These are phyloP conservation scores for Atta colombica DNA, from an alignment of 1,140 invertebrate species.

Conservation along the genomic window DNA sequence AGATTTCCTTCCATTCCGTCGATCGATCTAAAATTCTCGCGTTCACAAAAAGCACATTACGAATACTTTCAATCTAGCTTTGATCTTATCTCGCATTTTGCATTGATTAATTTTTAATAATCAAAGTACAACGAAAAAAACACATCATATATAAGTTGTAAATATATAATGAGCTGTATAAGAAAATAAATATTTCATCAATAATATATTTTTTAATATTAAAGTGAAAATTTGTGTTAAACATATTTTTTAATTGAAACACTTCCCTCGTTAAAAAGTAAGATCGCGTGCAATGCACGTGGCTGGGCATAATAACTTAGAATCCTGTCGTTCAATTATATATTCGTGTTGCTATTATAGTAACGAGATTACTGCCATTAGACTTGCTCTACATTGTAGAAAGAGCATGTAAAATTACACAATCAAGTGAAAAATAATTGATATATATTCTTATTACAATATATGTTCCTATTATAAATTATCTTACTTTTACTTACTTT, in stretches of 20 bases:
- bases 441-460: not conserved
- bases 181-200: not conserved
- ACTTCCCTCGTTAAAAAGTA: not conserved
- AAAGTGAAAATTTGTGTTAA: too few species aligned
- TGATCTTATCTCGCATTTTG: not conserved
- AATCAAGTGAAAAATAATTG: not conserved
- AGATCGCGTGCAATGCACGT: not conserved
- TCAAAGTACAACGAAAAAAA: conserved; percentile 5
- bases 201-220: not conserved
- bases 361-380: not conserved
- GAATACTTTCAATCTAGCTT: conserved; percentile 16
- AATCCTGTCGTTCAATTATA: not conserved
- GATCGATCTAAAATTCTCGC: conserved; percentile 37
- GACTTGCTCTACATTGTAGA: not conserved
- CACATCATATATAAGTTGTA: not conserved
- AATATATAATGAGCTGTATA: not conserved
- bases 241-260: not conserved
- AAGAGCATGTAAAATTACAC: not conserved
- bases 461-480: not conserved
- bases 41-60: not conserved
- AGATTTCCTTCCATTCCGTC: conserved; percentile 22
- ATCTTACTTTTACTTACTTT: not conserved
- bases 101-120: conserved; percentile 20
- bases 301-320: not conserved
- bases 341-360: not conserved